Evolutionary conservation across 1,140 invertebrate species (phyloP), one percentile per base, ranked within the genome.

Genomic region (Varroa destructor): DNA sequence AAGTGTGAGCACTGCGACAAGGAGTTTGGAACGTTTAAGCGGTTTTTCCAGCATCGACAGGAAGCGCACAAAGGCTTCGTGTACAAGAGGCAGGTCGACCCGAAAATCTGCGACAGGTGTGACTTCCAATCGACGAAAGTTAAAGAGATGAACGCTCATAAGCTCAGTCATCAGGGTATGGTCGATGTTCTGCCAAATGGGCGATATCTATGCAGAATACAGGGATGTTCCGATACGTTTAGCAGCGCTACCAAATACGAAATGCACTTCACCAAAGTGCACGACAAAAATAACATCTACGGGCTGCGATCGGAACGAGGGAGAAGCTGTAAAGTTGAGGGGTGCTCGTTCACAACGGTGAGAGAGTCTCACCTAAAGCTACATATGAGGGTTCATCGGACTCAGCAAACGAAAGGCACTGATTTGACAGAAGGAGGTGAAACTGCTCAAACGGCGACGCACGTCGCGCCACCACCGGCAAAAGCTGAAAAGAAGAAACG

Each of bases 1-100:
- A 67, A 67, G 61, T 67, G 61, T 46, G 61, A 67, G 61, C 61
- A 67, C 37, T 67, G 61, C 61, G 61, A 67, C 37, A 46, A 67
- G 37, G 61, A 67, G 36, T 67, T 67, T 46, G 61, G 61, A 1
- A 67, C 61, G 40, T 67, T 67, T 37, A n/a, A 46, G 46, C 40
- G 61, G 40, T 67, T 67, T 8, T 67, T 67, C 61, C 61, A 67
- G 61, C 61, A 67, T 67, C 61, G 61, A 14, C 61, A 67, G 36
- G 61, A 67, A 12, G 61, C 61, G 40, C 61, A 67, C 8, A 67
- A 67, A 37, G 61, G 61, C 61, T 67, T 67, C 61, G 46, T 67
- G 40, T 67, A 67, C 37, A 67, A 67, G 37, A 12, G 61, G 61
- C 61, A 67, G 37, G 61, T 67, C 36, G 61, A 67, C 40, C 61